Percentiles rank a stretch among this genome's conserved stretches.
phyloP scores from a whole-genome alignment of 2,797 vertebrate species.

The Enteromius fasciolatus region DNA sequence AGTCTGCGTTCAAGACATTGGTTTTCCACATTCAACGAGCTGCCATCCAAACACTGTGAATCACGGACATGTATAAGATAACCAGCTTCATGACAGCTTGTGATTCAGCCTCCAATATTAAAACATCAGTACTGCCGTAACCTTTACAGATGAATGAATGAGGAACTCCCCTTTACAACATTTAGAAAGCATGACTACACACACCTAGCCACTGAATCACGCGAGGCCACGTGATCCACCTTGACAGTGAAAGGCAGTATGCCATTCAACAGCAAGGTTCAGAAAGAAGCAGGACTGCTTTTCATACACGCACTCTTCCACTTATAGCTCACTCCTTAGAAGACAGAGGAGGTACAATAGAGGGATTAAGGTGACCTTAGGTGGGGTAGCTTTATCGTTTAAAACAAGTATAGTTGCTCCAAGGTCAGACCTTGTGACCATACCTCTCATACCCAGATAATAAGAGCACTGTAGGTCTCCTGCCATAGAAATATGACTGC shows the following conservation, averaged over 20 bases:
- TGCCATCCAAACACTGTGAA: conserved; percentile 40
- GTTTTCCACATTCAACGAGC: conserved; percentile 56
- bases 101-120: conserved; percentile 19
- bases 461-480: conserved; percentile 36
- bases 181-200: background rate
- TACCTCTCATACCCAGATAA: conserved; percentile 45
- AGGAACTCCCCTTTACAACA: background rate
- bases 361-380: conserved; percentile 47
- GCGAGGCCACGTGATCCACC: background rate
- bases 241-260: background rate
- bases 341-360: conserved; percentile 27
- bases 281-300: background rate
- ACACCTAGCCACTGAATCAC: conserved; percentile 8
- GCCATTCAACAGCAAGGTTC: background rate
- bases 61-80: conserved; percentile 48
- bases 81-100: background rate
- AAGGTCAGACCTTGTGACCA: conserved; percentile 54
- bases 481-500: conserved; percentile 9
- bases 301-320: background rate
- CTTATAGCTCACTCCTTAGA: conserved; percentile 39
- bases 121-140: background rate
- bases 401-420: conserved; percentile 34
- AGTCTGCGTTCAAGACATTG: conserved; percentile 51
- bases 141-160: background rate
- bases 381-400: conserved; percentile 24